Conservation (phyloP, 2,797 vertebrate species). For the Rachycentron canadum region DNA sequence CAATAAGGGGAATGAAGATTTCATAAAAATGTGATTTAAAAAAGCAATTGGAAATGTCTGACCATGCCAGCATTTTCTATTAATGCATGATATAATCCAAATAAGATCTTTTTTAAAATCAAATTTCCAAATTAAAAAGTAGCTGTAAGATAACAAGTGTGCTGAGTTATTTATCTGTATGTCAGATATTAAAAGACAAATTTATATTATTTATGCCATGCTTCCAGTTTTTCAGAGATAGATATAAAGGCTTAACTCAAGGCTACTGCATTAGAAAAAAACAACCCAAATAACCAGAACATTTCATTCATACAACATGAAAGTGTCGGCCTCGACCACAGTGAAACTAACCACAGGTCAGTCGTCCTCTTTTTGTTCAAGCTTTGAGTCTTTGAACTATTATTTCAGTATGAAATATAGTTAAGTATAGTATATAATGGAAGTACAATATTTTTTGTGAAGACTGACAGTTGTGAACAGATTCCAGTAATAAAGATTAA, state of each 20-base stretch:
- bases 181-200: background rate
- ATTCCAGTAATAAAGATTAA: background rate
- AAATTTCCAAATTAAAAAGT: slow-evolving; percentile 1
- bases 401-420: background rate
- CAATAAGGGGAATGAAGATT: background rate
- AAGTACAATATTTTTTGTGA: background rate
- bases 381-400: background rate
- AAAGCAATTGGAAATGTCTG: background rate
- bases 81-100: background rate
- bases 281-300: background rate
- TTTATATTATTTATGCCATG: background rate
- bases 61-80: background rate
- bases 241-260: background rate
- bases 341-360: background rate
- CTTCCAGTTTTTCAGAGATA: background rate
- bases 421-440: no score
- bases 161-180: background rate
- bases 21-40: background rate
- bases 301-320: background rate
- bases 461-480: slow-evolving; percentile 5
- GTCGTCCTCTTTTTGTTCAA: background rate
- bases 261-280: background rate
- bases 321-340: background rate
- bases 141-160: background rate
- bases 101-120: background rate